Percentiles rank a stretch among this genome's conserved stretches.
Conservation (phyloP, 2,888 invertebrate species). For the Pyrrhosoma nymphula region DNA sequence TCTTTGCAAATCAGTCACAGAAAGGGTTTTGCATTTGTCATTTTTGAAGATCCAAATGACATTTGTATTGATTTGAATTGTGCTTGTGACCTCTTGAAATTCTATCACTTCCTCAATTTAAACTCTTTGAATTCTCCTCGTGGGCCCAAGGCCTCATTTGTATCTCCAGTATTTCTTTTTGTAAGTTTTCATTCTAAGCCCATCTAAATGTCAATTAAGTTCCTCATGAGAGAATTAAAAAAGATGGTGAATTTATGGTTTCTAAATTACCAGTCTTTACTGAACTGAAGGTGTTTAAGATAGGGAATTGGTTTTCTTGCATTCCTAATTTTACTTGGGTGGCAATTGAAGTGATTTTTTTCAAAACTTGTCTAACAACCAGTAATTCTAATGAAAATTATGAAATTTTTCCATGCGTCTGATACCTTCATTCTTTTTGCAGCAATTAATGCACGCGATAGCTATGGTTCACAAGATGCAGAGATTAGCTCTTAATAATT, state of each 20-base stretch:
- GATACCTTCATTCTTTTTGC: slow-evolving; percentile 71
- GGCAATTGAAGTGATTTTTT: background rate
- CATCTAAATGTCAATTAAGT: no score
- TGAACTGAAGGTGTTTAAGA: background rate
- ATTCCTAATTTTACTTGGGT: background rate
- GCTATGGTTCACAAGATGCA: slow-evolving; percentile 79
- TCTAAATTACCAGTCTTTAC: background rate
- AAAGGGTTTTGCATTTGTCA: background rate
- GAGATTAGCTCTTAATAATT: slow-evolving; percentile 76
- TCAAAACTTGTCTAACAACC: background rate
- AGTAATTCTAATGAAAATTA: slow-evolving; percentile 21
- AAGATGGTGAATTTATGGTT: background rate
- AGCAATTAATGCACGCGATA: slow-evolving; percentile 79
- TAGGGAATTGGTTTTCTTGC: background rate
- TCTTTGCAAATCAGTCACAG: background rate
- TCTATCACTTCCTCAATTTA: background rate
- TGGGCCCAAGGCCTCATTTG: background rate
- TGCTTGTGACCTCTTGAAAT: background rate
- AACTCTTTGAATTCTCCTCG: background rate
- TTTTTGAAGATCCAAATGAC: background rate
- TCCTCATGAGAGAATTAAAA: no score
- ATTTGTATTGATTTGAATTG: background rate
- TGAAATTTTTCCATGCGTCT: slow-evolving; percentile 40
- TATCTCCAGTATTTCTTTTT: background rate
- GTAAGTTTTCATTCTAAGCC: background rate